Percentiles rank a stretch among this genome's conserved stretches.
These are phyloP conservation scores for Athetis lepigone DNA, from an alignment of 2,888 invertebrate genomes.

Conservation along the genomic window DNA sequence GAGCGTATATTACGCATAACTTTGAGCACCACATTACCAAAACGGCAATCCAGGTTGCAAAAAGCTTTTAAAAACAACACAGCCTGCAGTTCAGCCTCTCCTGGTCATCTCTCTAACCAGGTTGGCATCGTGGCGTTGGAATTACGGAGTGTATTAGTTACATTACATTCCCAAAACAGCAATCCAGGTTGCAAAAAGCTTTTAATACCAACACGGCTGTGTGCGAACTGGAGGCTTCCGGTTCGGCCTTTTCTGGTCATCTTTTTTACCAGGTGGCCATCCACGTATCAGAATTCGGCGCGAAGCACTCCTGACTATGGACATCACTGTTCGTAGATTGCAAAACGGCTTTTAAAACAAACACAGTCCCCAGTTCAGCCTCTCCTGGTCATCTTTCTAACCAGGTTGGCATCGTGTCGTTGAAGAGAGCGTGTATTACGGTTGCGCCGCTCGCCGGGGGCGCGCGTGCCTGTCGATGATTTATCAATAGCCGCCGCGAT, in stretches of 20 bases:
- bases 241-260: constrained; percentile 1
- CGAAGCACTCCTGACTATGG: too few species aligned
- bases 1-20: constrained; percentile 64
- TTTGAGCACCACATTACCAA: too few species aligned
- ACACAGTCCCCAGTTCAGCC: too few species aligned
- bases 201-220: neutral
- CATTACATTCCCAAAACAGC: neutral
- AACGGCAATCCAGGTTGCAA: neutral
- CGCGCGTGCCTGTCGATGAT: constrained; percentile 88
- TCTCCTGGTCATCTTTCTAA: constrained; percentile 30
- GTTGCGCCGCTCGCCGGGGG: constrained; percentile 80
- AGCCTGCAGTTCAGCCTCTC: neutral
- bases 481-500: constrained; percentile 86
- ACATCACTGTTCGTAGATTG: too few species aligned
- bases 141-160: constrained; percentile 65
- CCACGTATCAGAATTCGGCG: too few species aligned
- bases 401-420: constrained; percentile 43
- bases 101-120: constrained; percentile 31
- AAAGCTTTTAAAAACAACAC: neutral
- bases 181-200: neutral
- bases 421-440: constrained; percentile 71
- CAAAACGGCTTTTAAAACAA: too few species aligned
- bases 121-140: constrained; percentile 44
- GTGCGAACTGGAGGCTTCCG: too few species aligned
- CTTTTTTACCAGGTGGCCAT: constrained; percentile 31